Conservation (phyloP, 1,140 invertebrate genomes). For the Drosophila kurseongensis region DNA sequence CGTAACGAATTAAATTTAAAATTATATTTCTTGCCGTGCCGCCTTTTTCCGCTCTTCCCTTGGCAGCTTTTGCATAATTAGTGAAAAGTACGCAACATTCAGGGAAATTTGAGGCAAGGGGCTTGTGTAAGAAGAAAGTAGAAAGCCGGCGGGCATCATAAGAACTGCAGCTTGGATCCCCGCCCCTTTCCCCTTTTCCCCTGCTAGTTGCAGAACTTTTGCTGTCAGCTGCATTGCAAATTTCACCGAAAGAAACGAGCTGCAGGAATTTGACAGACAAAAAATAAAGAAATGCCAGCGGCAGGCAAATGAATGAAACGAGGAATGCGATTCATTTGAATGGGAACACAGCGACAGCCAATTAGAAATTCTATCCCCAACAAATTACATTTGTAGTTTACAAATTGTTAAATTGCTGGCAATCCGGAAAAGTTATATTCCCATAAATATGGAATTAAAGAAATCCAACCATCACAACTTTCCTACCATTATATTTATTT, state of each 20-base stretch:
- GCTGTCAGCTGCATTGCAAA: conserved; percentile 27
- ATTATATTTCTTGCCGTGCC: neutral
- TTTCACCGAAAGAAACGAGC: conserved; percentile 6
- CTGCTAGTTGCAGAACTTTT: neutral
- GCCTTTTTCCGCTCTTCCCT: neutral
- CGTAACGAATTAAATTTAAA: neutral
- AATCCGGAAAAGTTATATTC: neutral
- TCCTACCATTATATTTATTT: too few relatives aligned
- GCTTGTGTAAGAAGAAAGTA: neutral
- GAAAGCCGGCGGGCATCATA: neutral
- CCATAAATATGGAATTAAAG: neutral
- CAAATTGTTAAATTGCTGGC: neutral
- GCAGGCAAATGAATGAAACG: neutral
- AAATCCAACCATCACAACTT: neutral
- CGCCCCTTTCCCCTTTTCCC: neutral
- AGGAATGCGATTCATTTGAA: conserved; percentile 8
- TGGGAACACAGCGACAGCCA: conserved; percentile 5
- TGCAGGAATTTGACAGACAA: conserved; percentile 16
- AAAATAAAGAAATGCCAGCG: neutral
- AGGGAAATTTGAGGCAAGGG: neutral
- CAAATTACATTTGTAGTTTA: neutral
- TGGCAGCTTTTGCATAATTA: conserved; percentile 31
- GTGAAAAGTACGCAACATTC: conserved; percentile 23
- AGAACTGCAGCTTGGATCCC: conserved; percentile 3
- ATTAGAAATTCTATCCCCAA: conserved; percentile 2